A percentile compares a stretch with the other conserved stretches of the same genome.
Conservation (phyloP, 2,888 invertebrate species). For the Lypha dubia region DNA sequence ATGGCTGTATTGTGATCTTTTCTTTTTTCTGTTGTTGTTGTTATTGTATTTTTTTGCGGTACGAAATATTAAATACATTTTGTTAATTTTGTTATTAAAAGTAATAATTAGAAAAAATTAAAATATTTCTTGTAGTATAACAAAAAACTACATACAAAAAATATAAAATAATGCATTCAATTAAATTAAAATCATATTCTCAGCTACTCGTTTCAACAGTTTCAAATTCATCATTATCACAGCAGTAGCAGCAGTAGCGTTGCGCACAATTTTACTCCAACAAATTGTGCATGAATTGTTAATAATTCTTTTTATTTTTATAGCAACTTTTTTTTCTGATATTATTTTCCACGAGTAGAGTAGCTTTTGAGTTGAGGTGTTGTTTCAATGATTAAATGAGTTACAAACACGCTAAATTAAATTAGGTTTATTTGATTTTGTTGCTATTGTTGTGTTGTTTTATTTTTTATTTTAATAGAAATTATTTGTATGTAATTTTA, state of each 20-base stretch:
- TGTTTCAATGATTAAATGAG: conserved; percentile 79
- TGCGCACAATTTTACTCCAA: conserved; percentile 62
- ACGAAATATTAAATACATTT: conserved; percentile 34
- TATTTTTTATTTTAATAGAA: conserved; percentile 18
- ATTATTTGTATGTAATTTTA: conserved; percentile 25
- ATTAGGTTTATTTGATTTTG: conserved; percentile 72
- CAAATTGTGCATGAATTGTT: conserved; percentile 71
- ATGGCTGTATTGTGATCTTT: conserved; percentile 38
- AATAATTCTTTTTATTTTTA: conserved; percentile 41
- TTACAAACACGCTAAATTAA: conserved; percentile 82
- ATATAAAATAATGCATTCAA: conserved; percentile 25
- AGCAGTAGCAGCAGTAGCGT: conserved; percentile 23
- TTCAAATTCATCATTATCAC: conserved; percentile 45
- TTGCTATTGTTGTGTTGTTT: too few relatives aligned
- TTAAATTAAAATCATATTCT: conserved; percentile 50
- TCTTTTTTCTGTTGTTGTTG: too few relatives aligned
- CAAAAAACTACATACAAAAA: too few relatives aligned
- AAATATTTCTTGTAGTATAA: conserved; percentile 22
- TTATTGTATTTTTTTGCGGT: neutral
- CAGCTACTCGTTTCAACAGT: conserved; percentile 55
- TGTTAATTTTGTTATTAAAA: conserved; percentile 58
- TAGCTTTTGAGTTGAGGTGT: conserved; percentile 56
- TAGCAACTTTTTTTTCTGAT: conserved; percentile 16
- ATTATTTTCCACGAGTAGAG: conserved; percentile 57
- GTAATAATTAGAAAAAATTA: conserved; percentile 42